Evolutionary conservation across 2,797 vertebrate genomes (phyloP), one percentile per base, ranked within the genome.

Genomic region (Spinibarbus caldwelli): DNA sequence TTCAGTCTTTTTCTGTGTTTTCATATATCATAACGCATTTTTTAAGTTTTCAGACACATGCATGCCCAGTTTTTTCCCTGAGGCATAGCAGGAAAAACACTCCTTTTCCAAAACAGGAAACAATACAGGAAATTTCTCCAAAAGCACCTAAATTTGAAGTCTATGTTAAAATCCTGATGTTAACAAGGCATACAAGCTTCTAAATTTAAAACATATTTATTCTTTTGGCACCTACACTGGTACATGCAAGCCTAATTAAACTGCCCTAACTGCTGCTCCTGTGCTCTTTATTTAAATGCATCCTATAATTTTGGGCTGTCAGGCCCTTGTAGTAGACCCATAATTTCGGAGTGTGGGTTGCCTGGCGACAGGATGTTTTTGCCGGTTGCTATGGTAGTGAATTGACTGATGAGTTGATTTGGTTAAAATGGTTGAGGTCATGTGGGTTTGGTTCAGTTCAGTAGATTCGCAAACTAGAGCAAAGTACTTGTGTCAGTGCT

Each of bases 231-330:
- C 71, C 67, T 57, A n/a, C 3, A 19, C n/a, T 41, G 59, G 78
- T 77, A 78, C 83, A 83, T 36, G 79, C 80, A 47, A 57, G 49
- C 73, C 80, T 73, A 86, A 73, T 89, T 88, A 88, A 89, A 86
- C 64, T 88, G 47, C 72, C 62, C 67, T 84, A 86, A 89, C 85
- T 86, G 72, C 66, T 52, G 41, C 54, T 86, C 49, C 75, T 66
- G 88, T 10, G 31, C 82, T 78, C 90, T 87, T 88, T 80, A 92
- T 93, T 91, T 93, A 95, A 94, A 95, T 93, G 93, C 94, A 95
- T 92, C 90, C 85, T 76, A n/a, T 95, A 95, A 95, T 96, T 91
- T 94, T 85, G 67, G 93, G 88, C 89, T 94, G 89, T 68, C 90
- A 91, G 88, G 80, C 73, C 57, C 82, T 82, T 86, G 89, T 84